Evolutionary conservation across 2,113 vertebrate species (phyloP).

Genomic region (Nannobrachium achirus): DNA sequence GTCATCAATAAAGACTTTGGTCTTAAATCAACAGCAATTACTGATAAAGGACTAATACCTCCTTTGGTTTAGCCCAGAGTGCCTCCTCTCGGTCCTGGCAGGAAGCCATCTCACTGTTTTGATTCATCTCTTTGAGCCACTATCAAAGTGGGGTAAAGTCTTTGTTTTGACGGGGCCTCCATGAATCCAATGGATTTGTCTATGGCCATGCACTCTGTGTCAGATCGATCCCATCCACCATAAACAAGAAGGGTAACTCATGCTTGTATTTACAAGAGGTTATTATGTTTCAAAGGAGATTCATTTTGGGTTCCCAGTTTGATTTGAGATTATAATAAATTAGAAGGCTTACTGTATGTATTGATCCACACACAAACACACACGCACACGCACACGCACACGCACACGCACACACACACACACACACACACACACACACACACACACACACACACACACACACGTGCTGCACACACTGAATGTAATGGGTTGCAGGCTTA

Average conservation of each 20-base stretch:
- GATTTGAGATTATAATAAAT: slow-evolving; percentile 59
- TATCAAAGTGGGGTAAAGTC: slow-evolving; percentile 38
- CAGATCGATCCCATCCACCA: slow-evolving; percentile 57
- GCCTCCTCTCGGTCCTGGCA: slow-evolving; percentile 30
- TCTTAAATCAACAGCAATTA: slow-evolving; percentile 39
- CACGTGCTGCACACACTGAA: neutral
- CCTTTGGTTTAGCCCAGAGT: slow-evolving; percentile 22
- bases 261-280: slow-evolving; percentile 60
- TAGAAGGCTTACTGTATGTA: slow-evolving; percentile 51
- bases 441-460: neutral
- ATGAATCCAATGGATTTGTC: slow-evolving; percentile 51
- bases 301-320: slow-evolving; percentile 56
- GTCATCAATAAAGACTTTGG: slow-evolving; percentile 39
- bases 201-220: slow-evolving; percentile 39
- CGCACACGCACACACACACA: slow-evolving; percentile 34
- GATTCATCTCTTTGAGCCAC: slow-evolving; percentile 22
- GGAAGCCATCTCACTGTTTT: slow-evolving; percentile 19
- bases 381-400: slow-evolving; percentile 39
- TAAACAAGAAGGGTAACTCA: slow-evolving; percentile 45
- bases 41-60: slow-evolving; percentile 27
- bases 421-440: slow-evolving; percentile 5
- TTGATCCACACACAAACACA: slow-evolving; percentile 62
- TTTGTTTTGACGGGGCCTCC: slow-evolving; percentile 46
- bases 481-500: too few species aligned
- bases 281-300: slow-evolving; percentile 63